These are phyloP conservation scores for Enteromius radiatus DNA, from an alignment of 2,797 vertebrate species.

Conservation along the genomic window DNA sequence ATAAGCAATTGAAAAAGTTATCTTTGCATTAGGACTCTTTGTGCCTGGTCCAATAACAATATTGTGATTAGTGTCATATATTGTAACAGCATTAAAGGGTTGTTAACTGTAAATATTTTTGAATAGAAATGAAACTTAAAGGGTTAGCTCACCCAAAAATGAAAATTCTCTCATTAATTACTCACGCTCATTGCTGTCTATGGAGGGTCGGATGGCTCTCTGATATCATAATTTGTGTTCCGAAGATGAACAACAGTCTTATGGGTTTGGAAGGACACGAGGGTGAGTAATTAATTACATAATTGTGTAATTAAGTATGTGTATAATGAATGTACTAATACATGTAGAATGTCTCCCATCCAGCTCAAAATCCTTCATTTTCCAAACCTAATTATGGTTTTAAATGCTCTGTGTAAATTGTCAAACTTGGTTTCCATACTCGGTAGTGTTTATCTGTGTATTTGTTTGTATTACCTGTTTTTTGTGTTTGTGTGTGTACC, in stretches of 20 bases:
- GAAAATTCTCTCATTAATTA: too few relatives aligned
- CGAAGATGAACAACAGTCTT: too few relatives aligned
- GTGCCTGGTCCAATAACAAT: neutral
- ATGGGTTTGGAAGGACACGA: too few relatives aligned
- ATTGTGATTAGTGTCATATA: neutral
- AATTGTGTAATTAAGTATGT: neutral
- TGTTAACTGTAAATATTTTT: too few relatives aligned
- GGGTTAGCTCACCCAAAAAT: too few relatives aligned
- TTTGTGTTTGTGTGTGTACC: constrained; percentile 27
- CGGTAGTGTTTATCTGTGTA: constrained; percentile 1
- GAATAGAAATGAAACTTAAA: too few relatives aligned
- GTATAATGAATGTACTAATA: neutral
- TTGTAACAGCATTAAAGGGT: too few relatives aligned
- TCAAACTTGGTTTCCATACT: neutral
- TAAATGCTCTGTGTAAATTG: neutral
- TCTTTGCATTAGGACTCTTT: neutral
- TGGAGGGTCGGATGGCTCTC: too few relatives aligned
- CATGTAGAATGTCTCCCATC: neutral
- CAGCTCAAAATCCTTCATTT: neutral
- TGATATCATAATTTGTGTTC: too few relatives aligned
- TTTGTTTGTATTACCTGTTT: constrained; percentile 19
- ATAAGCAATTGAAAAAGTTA: neutral
- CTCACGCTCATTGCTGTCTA: too few relatives aligned
- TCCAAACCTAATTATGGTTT: neutral
- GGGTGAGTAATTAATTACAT: too few relatives aligned